These are phyloP conservation scores for Callionymus lyra DNA, from an alignment of 2,113 vertebrate genomes.

Conservation along the genomic window DNA sequence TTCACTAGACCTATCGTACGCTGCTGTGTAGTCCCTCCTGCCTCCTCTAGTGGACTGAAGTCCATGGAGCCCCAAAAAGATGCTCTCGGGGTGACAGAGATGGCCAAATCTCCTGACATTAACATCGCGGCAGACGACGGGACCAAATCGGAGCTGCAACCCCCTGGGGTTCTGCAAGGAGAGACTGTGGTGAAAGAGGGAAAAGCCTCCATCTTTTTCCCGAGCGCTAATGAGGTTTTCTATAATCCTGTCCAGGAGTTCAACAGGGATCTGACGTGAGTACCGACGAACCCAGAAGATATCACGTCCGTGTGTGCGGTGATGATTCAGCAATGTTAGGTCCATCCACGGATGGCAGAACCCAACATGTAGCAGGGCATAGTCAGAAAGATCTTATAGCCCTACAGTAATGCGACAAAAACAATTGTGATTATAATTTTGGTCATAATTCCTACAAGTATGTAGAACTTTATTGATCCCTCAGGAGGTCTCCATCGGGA, in stretches of 20 bases:
- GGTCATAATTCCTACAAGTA: no score
- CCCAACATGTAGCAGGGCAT: neutral
- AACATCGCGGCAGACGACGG: neutral
- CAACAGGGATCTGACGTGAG: constrained; percentile 88
- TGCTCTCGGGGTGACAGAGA: constrained; percentile 1
- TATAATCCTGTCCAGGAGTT: constrained; percentile 92
- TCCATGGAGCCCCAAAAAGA: constrained; percentile 34
- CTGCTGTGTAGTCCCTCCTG: neutral
- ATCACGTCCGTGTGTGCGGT: no score
- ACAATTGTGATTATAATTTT: no score
- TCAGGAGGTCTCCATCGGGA: no score
- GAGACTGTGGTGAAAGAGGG: constrained; percentile 77
- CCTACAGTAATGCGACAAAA: no score
- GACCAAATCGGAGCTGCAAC: neutral
- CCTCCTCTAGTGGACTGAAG: constrained; percentile 3
- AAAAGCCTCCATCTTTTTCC: constrained; percentile 76
- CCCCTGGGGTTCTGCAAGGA: constrained; percentile 36
- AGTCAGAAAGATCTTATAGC: no score
- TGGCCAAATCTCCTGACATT: neutral
- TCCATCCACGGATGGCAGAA: neutral
- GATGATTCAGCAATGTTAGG: no score
- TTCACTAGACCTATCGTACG: neutral
- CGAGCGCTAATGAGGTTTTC: constrained; percentile 83
- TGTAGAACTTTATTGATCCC: no score
- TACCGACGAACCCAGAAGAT: neutral